These are phyloP conservation scores for Tryphoninae sp. DNA, from an alignment of 2,888 invertebrate species.

Conservation along the genomic window DNA sequence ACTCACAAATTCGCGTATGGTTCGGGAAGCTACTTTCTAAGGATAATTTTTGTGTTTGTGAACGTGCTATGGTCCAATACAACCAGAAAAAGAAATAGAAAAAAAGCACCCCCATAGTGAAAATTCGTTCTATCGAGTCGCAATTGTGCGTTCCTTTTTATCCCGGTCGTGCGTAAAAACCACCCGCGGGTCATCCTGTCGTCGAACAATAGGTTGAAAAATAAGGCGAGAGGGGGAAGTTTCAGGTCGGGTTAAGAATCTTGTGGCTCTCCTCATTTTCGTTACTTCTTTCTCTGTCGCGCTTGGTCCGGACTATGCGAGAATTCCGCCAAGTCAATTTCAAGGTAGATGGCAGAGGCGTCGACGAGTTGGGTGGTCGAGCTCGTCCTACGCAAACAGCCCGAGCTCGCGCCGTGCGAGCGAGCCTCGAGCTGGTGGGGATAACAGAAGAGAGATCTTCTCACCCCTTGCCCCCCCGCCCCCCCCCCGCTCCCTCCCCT, in stretches of 20 bases:
- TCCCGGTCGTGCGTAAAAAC: conserved; percentile 13
- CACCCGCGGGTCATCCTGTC: conserved; percentile 64
- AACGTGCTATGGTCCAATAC: conserved; percentile 58
- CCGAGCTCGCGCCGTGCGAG: conserved; percentile 64
- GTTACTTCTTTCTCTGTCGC: conserved; percentile 52
- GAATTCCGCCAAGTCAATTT: conserved; percentile 78
- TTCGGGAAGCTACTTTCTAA: conserved; percentile 1
- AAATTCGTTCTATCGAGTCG: conserved; percentile 62
- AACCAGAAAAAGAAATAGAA: conserved; percentile 27
- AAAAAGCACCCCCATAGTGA: conserved; percentile 44
- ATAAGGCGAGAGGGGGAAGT: conserved; percentile 65
- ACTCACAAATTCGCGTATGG: conserved; percentile 1
- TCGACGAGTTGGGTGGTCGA: conserved; percentile 77
- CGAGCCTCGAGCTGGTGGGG: background rate
- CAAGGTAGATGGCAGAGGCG: conserved; percentile 75
- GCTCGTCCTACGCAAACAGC: conserved; percentile 78
- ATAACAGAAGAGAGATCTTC: background rate
- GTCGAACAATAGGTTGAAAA: conserved; percentile 75
- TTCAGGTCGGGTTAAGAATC: conserved; percentile 69
- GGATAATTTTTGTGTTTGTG: conserved; percentile 31
- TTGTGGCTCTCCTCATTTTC: conserved; percentile 24
- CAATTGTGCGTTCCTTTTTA: conserved; percentile 50
- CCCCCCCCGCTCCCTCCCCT: too few species aligned
- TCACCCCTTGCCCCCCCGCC: background rate
- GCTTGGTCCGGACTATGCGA: conserved; percentile 33